These are phyloP conservation scores for Drosophila ezoana DNA, from an alignment of 2,888 invertebrate species.

Conservation along the genomic window DNA sequence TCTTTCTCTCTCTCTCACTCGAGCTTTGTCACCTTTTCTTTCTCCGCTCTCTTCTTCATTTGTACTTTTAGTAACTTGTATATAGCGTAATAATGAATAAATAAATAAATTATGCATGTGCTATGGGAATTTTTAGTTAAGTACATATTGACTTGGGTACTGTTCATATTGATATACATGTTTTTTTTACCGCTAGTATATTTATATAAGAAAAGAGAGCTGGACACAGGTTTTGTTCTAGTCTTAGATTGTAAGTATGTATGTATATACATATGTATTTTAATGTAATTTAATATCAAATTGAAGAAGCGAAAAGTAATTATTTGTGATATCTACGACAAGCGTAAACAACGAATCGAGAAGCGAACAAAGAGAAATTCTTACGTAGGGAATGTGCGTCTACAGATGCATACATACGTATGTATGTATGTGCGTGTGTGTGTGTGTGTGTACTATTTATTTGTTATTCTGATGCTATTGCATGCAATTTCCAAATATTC, in stretches of 20 bases:
- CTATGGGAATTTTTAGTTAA: no score
- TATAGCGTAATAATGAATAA: not conserved
- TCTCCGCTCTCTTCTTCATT: not conserved
- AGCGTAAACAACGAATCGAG: not conserved
- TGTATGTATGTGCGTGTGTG: not conserved
- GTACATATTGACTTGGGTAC: no score
- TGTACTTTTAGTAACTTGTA: not conserved
- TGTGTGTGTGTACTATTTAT: no score
- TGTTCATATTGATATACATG: no score
- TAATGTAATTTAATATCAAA: not conserved
- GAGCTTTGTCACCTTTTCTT: no score
- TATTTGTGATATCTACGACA: not conserved
- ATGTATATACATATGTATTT: not conserved
- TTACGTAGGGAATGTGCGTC: not conserved
- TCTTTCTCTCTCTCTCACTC: not conserved
- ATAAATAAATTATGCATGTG: no score
- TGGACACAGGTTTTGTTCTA: not conserved
- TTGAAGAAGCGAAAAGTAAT: no score
- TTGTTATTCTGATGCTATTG: conserved; percentile 9
- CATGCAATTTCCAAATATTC: conserved; percentile 27
- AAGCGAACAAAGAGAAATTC: conserved; percentile 1
- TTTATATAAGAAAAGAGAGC: no score
- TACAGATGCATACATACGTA: not conserved
- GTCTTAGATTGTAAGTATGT: not conserved
- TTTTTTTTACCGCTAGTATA: no score